Base-by-base conservation (phyloP, 1,140 invertebrate genomes). In the Oryctes rhinoceros region DNA sequence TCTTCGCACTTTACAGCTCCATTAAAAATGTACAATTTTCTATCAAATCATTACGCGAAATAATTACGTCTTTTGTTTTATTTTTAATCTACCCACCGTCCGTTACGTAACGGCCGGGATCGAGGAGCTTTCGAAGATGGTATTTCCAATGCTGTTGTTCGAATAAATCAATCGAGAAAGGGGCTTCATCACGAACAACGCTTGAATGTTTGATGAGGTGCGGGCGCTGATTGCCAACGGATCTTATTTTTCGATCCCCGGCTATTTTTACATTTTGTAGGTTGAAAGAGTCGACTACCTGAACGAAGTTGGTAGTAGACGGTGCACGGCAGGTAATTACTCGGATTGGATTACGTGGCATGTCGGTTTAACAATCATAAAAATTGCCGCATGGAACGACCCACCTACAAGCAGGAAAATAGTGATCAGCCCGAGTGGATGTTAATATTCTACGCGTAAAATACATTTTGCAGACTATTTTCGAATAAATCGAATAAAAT, bases 141-240 rank as follows among this genome's bases (percentile, higher is more conserved):
- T 35, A 37, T 37, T 71, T 71, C 65, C 65, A 71, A 37, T 71
- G 65, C 37, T 67, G 62, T 53, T 71, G 65, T 37, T 37, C 24
- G 65, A 71, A 71, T 71, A 71, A 71, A 71, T 71, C 65, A 71
- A 71, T 71, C 65, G 65, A 71, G 65, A 71, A 71, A 35, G 24
- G 20, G 65, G 65, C 24, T 71, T 71, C 65, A 71, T 71, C 65
- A 71, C 65, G 65, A 71, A 71, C 65, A 71, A 13, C 20, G 11
- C 24, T 24, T 71, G 65, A 71, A 71, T 71, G 20, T 71, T 71
- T 71, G 65, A 71, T 71, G 65, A 71, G 65, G 65, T 71, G 65
- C 65, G 65, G 65, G 65, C 65, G 65, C 65, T 71, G 65, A 71
- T 71, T 71, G 65, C 65, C 65, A 15, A 37, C 65, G 65, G 65